Evolutionary conservation across 2,113 vertebrate genomes (phyloP), one percentile per base, ranked within the genome.

Genomic region (Cathartes aura): DNA sequence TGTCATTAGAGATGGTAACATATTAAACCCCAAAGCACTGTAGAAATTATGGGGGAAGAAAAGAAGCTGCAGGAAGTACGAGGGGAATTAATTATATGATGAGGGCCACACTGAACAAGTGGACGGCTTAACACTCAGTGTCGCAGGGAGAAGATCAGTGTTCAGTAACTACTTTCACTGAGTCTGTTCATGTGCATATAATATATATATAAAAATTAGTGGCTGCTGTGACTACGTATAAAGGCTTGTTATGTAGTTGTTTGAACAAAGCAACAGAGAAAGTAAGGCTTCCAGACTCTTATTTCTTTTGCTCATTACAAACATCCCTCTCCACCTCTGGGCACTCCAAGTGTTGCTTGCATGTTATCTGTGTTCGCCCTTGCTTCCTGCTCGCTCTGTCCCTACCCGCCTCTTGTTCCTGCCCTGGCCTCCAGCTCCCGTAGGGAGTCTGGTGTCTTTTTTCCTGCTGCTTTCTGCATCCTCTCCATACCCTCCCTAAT

Each of bases 1-100:
- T 97, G 90, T 97, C 90, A 86, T 96, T 95, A 95, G 97, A 95
- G 82, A 97, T 79, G 85, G 92, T 96, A 97, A 94, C 64, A 63
- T 74, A 84, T 55, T 91, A 96, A 97, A 94, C 74, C 64, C 83
- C 70, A 96, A 59, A 90, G 72, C 87, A 45, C 42, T 75, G 64
- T 47, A 93, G 93, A 96, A 98, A 94, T 97, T 88, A 94, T 3
- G 24, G 60, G 70, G 82, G 80, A 97, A 93, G 74, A 72, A 94
- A 90, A 95, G 90, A 89, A 92, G 75, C 91, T 95, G 71, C 84
- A 94, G 92, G 93, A 94, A 70, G 88, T 78, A 50, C 42, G 75
- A 96, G 90, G 62, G 64, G 92, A 95, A 48, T 95, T 93, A 80
- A 85, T 81, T 92, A 48, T 34, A 18, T 86, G 73, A 80, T 2